phyloP scores from a whole-genome alignment of 2,888 invertebrate species.

The Hydrotaea cyrtoneurina region DNA sequence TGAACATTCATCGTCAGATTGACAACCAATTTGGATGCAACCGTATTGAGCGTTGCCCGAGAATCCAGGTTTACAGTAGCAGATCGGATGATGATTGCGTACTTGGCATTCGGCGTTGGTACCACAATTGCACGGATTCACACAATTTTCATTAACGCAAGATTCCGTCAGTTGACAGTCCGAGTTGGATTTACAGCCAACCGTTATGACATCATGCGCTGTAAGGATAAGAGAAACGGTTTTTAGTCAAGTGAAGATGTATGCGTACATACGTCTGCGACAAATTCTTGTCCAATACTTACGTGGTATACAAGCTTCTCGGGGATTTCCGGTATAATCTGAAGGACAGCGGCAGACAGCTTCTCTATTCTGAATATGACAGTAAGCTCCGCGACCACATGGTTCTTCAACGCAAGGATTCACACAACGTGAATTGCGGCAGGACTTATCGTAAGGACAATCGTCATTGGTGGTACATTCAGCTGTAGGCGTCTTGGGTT shows the following conservation, averaged over 20 bases:
- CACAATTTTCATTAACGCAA: conserved; percentile 90
- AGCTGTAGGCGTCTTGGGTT: conserved; percentile 78
- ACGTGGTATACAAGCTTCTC: conserved; percentile 89
- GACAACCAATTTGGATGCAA: conserved; percentile 91
- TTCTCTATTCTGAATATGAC: conserved; percentile 88
- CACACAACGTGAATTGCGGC: conserved; percentile 88
- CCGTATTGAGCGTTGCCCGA: conserved; percentile 92
- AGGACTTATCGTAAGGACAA: conserved; percentile 88
- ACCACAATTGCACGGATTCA: conserved; percentile 93
- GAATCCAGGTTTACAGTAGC: conserved; percentile 90
- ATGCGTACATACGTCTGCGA: not conserved
- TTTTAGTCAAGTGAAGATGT: not conserved
- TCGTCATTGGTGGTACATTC: conserved; percentile 91
- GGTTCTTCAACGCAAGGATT: conserved; percentile 89
- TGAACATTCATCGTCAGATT: conserved; percentile 90
- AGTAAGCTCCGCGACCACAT: conserved; percentile 91
- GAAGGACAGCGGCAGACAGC: conserved; percentile 91
- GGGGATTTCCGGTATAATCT: conserved; percentile 88
- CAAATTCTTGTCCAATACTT: conserved; percentile 79
- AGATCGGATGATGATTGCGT: conserved; percentile 91
- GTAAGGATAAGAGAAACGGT: conserved; percentile 52
- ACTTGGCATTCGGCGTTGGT: conserved; percentile 91
- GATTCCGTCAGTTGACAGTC: conserved; percentile 92
- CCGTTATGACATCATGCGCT: conserved; percentile 84
- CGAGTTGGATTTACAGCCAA: conserved; percentile 89